Evolutionary conservation across 2,797 vertebrate genomes (phyloP), one percentile per base, ranked within the genome.

Genomic region (Melanogrammus aeglefinus): DNA sequence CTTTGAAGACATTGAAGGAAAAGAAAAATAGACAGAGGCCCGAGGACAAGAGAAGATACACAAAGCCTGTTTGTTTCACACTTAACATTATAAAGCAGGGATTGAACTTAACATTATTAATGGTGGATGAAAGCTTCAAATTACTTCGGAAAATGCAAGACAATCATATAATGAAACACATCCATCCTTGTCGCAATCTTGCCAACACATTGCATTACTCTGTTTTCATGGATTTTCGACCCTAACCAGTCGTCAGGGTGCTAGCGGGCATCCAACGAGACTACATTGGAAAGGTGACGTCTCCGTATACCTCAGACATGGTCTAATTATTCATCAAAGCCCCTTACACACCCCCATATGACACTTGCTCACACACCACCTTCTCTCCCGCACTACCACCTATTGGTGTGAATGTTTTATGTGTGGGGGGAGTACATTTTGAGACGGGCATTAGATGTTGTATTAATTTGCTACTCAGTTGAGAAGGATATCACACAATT

Each of bases 41-140:
- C 8, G 18, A 21, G 35, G 33, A 72, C 29, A 33, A 36, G 27
- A 21, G 33, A 36, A 33, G 35, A 10, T 72, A 29, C 18, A 36
- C 18, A 72, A 72, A 72, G 21, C 18, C 35, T 73, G 70, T 31
- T 35, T 31, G 70, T 38, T 73, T 73, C 21, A 73, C 16, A 73
- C 35, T 39, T 38, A 73, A 39, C 33, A 73, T 39, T 38, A 73
- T 73, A 10, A 73, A 73, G 33, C 21, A 38, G 72, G 38, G 21
- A 73, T 73, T 39, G 41, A 74, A 74, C 5, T 21, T 41, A 6
- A 41, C 38, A 24, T 24, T 16, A 74, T 24, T 63, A 63, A 63
- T n/a, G 57, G 57, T 63, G 57, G 57, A 63, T 8, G 57, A 63
- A 63, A 63, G 57, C 57, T 63, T 63, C 57, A 63, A n/a, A 63